A percentile compares a stretch with the other conserved stretches of the same genome.
Evolutionary conservation across 2,797 vertebrate species (phyloP).

Genomic region (Garrulus glandarius): DNA sequence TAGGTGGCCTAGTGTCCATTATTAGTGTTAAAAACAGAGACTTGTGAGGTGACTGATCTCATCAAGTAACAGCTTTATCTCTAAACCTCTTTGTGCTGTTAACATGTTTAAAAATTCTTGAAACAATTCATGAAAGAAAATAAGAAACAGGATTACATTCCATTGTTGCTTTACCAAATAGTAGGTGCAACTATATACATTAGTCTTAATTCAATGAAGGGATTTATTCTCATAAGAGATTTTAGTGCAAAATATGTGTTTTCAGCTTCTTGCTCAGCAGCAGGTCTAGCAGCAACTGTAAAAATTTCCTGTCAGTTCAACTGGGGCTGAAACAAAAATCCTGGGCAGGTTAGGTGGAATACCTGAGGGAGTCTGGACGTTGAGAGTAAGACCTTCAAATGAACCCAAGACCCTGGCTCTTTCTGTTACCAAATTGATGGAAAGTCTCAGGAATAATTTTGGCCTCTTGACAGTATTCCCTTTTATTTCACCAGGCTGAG

Average conservation of each 20-base stretch:
- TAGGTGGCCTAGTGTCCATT: accelerated
- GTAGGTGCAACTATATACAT: not conserved
- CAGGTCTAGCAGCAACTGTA: not conserved
- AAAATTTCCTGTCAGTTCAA: not conserved
- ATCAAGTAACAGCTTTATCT: not conserved
- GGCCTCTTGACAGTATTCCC: not conserved
- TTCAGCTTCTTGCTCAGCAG: not conserved
- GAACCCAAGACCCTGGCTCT: not conserved
- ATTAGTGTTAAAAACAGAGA: not conserved
- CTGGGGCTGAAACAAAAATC: not conserved
- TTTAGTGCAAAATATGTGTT: not conserved
- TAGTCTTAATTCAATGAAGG: not conserved
- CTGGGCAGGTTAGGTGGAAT: not conserved
- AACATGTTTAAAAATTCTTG: not conserved
- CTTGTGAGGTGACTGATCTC: not conserved
- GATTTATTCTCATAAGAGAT: not conserved
- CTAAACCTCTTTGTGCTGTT: not conserved
- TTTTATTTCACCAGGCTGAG: not conserved
- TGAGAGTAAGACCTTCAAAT: not conserved
- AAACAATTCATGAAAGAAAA: not conserved
- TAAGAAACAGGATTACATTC: not conserved
- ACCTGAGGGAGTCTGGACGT: not conserved
- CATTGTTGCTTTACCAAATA: not conserved
- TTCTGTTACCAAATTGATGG: not conserved
- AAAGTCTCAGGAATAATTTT: not conserved